Evolutionary conservation across 2,797 vertebrate genomes (phyloP).

Genomic region (Syngnathus acus): DNA sequence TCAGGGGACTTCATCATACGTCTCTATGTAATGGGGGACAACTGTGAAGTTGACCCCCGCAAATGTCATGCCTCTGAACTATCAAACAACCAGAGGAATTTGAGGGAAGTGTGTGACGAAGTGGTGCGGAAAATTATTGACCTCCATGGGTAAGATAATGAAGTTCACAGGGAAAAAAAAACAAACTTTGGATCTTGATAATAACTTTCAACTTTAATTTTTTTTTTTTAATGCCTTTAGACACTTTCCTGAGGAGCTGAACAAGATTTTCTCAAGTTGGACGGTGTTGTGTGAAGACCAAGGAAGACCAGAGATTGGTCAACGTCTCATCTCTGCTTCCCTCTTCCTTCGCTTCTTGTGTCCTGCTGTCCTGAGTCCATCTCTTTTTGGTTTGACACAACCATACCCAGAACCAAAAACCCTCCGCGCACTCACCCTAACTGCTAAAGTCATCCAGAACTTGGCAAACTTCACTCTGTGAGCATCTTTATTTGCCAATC

Average conservation of each 20-base stretch:
- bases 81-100: conserved; percentile 70
- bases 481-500: conserved; percentile 16
- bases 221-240: conserved; percentile 52
- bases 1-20: conserved; percentile 76
- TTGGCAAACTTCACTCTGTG: conserved; percentile 88
- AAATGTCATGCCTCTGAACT: conserved; percentile 76
- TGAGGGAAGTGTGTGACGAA: conserved; percentile 77
- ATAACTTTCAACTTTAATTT: conserved; percentile 1
- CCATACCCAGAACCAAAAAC: conserved; percentile 80
- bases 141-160: conserved; percentile 71
- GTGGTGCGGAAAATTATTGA: conserved; percentile 77
- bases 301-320: conserved; percentile 72
- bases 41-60: conserved; percentile 84
- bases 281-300: conserved; percentile 71
- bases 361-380: conserved; percentile 88
- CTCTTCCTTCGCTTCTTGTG: conserved; percentile 92
- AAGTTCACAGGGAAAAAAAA: not conserved
- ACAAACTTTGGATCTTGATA: not conserved
- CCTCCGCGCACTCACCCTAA: conserved; percentile 82
- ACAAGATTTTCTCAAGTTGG: conserved; percentile 85
- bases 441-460: conserved; percentile 96
- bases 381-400: conserved; percentile 84
- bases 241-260: conserved; percentile 82
- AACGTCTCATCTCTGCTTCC: conserved; percentile 89
- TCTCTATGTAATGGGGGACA: conserved; percentile 72